Percentiles rank a stretch among this genome's conserved stretches.
These are phyloP conservation scores for Yponomeuta malinellus DNA, from an alignment of 2,888 invertebrate species.

Conservation along the genomic window DNA sequence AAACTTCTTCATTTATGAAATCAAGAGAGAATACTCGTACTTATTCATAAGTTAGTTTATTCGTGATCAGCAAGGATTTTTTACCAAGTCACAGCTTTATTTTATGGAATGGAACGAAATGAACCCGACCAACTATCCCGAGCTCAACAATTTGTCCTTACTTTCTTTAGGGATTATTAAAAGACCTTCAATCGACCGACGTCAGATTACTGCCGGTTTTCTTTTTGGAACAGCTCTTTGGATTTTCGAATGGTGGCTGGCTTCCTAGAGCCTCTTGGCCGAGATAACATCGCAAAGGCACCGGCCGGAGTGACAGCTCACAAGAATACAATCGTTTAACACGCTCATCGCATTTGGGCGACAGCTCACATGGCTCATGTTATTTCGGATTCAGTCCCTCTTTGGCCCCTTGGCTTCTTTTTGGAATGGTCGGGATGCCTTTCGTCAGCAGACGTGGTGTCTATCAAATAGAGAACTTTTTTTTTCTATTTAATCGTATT, in stretches of 20 bases:
- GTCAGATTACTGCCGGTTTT: conserved; percentile 38
- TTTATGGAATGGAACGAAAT: background rate
- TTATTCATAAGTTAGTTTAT: background rate
- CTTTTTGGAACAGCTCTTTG: conserved; percentile 34
- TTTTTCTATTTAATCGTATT: background rate
- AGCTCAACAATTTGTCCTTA: conserved; percentile 18
- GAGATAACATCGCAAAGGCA: conserved; percentile 63
- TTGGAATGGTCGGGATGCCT: conserved; percentile 15
- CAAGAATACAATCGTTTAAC: conserved; percentile 71
- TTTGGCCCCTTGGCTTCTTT: conserved; percentile 9
- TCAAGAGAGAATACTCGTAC: too few species aligned
- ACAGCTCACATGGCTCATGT: conserved; percentile 50
- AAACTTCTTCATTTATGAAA: too few species aligned
- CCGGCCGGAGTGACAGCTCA: conserved; percentile 57
- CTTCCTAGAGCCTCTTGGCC: conserved; percentile 45
- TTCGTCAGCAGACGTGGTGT: conserved; percentile 10
- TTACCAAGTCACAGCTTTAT: background rate
- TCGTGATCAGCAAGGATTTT: background rate
- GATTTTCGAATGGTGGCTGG: conserved; percentile 40
- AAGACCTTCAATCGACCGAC: conserved; percentile 33
- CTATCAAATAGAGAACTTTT: conserved; percentile 1
- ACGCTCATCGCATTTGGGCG: conserved; percentile 66
- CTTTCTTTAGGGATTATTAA: conserved; percentile 31
- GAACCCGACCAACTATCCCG: background rate
- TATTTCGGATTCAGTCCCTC: conserved; percentile 5